phyloP scores from a whole-genome alignment of 2,888 invertebrate genomes.

The Cecidostiba fungosa region DNA sequence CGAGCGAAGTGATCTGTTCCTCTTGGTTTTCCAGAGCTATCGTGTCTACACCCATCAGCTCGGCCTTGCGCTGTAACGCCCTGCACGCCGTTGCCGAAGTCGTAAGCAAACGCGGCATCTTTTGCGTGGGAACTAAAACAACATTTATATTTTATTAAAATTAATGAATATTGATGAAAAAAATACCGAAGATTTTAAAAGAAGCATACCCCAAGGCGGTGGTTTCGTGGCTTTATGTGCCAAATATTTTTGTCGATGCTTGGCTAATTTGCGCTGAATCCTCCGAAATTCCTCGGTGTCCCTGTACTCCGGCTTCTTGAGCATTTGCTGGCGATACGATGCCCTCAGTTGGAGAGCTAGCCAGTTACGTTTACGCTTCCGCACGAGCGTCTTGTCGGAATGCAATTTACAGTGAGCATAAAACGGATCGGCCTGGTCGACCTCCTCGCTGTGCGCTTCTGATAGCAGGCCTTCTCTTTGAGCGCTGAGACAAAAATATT shows the following conservation, averaged over 20 bases:
- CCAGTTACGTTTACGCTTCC: constrained; percentile 91
- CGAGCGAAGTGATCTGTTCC: constrained; percentile 89
- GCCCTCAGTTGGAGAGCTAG: constrained; percentile 92
- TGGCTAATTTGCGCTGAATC: constrained; percentile 90
- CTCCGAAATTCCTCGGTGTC: constrained; percentile 87
- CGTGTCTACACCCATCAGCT: constrained; percentile 94
- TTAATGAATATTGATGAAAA: neutral
- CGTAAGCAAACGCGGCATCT: constrained; percentile 94
- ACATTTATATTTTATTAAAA: neutral
- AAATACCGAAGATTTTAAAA: neutral
- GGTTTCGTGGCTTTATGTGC: constrained; percentile 87
- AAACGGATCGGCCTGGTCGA: constrained; percentile 97
- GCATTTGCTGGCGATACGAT: constrained; percentile 83
- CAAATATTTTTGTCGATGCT: constrained; percentile 92
- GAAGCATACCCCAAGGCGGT: constrained; percentile 89
- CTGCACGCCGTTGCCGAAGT: constrained; percentile 95
- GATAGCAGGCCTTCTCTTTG: constrained; percentile 96
- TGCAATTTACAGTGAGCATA: constrained; percentile 98
- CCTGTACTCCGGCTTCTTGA: constrained; percentile 84
- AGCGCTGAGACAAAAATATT: constrained; percentile 83
- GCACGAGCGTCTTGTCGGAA: constrained; percentile 93
- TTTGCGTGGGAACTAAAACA: constrained; percentile 92
- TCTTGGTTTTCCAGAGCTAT: constrained; percentile 91
- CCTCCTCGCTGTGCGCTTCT: constrained; percentile 94
- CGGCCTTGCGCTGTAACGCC: constrained; percentile 91